A percentile compares a stretch with the other conserved stretches of the same genome.
phyloP scores from a whole-genome alignment of 2,797 vertebrate genomes.

The Myotis myotis region DNA sequence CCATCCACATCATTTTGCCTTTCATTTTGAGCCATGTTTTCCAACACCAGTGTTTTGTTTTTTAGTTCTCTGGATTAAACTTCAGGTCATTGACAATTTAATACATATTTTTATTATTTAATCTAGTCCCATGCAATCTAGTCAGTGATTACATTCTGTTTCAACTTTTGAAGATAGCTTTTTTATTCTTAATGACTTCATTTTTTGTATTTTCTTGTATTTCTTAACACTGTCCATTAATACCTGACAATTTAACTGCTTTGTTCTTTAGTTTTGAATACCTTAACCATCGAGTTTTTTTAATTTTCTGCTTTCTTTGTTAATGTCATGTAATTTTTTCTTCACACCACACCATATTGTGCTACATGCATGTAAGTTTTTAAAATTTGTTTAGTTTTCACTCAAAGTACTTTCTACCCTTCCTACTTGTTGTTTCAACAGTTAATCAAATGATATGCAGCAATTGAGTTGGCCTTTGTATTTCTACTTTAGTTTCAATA shows the following conservation, averaged over 20 bases:
- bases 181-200: constrained; percentile 18
- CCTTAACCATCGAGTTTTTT: background rate
- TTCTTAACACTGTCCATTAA: background rate
- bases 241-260: background rate
- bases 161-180: constrained; percentile 29
- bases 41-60: background rate
- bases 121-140: background rate
- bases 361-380: background rate
- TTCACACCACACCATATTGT: background rate
- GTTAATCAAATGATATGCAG: background rate
- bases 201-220: constrained; percentile 15
- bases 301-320: background rate
- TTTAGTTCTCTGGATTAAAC: constrained; percentile 13
- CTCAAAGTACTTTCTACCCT: background rate
- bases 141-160: background rate
- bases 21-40: background rate
- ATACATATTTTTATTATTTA: constrained; percentile 17
- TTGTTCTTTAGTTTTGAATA: background rate
- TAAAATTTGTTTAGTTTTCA: background rate
- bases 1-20: background rate
- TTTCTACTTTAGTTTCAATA: constrained; percentile 8
- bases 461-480: background rate
- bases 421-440: background rate
- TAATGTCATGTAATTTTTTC: background rate
- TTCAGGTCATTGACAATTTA: background rate